phyloP scores from a whole-genome alignment of 2,797 vertebrate genomes.

The Ceyx erithaca region DNA sequence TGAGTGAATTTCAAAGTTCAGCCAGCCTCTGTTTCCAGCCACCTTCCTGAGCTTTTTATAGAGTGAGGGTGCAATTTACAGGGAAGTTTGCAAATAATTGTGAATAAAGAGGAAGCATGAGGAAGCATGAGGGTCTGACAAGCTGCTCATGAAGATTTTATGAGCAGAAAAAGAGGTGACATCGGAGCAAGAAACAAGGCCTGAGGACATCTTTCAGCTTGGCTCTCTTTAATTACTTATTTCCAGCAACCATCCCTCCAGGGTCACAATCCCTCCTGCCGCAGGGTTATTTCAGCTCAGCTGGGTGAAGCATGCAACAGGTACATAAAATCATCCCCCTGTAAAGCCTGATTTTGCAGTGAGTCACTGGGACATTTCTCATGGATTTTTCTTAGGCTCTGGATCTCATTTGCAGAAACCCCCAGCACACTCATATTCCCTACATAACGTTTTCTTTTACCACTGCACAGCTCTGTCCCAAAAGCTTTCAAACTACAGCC shows the following conservation, averaged over 20 bases:
- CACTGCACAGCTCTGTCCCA: background rate
- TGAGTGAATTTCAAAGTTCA: conserved; percentile 60
- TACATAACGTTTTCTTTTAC: background rate
- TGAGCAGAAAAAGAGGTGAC: conserved; percentile 35
- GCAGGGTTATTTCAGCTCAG: background rate
- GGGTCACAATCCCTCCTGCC: background rate
- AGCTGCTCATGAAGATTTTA: conserved; percentile 36
- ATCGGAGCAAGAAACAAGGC: background rate
- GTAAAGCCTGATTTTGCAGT: background rate
- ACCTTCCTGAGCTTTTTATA: conserved; percentile 60
- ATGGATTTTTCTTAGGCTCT: background rate
- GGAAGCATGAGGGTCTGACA: conserved; percentile 39
- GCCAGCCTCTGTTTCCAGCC: background rate
- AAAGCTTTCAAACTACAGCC: background rate
- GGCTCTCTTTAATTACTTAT: background rate
- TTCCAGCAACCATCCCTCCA: background rate
- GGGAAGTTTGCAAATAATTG: conserved; percentile 62
- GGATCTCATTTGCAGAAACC: background rate
- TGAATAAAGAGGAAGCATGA: conserved; percentile 45
- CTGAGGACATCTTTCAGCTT: background rate
- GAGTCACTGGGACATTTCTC: background rate
- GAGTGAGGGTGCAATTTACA: conserved; percentile 52
- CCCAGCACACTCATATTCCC: background rate
- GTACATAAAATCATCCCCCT: background rate
- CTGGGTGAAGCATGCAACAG: background rate